These are phyloP conservation scores for Pteromalus puparum DNA, from an alignment of 1,140 invertebrate species.

Conservation along the genomic window DNA sequence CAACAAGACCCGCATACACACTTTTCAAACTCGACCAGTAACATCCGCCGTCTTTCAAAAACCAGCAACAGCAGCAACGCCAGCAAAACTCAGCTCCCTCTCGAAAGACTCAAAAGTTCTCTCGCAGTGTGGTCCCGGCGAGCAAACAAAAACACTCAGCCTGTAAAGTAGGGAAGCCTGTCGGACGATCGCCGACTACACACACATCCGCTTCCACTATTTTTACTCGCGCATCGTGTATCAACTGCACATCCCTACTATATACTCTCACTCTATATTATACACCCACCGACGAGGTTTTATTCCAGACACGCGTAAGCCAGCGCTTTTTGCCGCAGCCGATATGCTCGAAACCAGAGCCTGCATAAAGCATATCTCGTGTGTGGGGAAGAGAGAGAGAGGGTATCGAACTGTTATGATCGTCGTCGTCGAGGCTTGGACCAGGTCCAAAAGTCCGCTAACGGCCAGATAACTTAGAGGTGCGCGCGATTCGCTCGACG, in stretches of 20 bases:
- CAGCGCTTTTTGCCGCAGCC: neutral
- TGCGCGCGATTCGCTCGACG: constrained; percentile 53
- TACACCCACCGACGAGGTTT: neutral
- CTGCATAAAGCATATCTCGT: constrained; percentile 20
- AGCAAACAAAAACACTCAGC: constrained; percentile 1
- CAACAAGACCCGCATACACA: neutral
- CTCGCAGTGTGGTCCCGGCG: neutral
- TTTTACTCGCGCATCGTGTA: neutral
- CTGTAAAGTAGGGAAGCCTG: neutral
- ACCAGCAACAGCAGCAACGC: neutral
- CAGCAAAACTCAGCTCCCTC: neutral
- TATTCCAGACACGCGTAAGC: neutral
- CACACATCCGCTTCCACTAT: neutral
- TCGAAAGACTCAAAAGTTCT: neutral
- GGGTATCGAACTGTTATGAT: constrained; percentile 63
- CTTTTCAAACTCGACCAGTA: neutral
- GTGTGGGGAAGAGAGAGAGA: neutral
- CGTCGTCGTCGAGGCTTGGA: constrained; percentile 57
- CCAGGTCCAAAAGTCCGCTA: constrained; percentile 55
- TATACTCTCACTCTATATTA: neutral
- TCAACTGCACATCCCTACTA: too few species aligned
- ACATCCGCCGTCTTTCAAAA: neutral
- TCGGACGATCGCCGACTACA: neutral
- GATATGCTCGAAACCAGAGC: neutral
- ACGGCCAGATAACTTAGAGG: constrained; percentile 59